Base-by-base conservation (phyloP, 1,140 invertebrate species). In the Pogonus chalceus region DNA sequence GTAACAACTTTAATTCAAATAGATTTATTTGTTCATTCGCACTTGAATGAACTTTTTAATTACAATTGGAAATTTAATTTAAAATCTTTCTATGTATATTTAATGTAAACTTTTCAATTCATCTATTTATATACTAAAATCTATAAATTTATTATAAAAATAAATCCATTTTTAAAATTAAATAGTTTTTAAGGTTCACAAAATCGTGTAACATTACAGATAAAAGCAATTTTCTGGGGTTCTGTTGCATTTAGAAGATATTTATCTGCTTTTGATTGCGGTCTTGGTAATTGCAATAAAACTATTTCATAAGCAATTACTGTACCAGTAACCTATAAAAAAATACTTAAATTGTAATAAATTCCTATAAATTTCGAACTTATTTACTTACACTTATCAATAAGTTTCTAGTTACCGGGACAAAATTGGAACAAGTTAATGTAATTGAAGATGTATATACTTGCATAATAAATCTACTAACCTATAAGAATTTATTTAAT, bases 341-440 rank as follows among this genome's bases (percentile, higher is more conserved):
- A 31, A 31, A 10, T 10, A 43, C 7, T 10, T 43, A 9, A n/a
- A n/a, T n/a, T n/a, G n/a, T n/a, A n/a, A n/a, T n/a, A n/a, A n/a
- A n/a, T n/a, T n/a, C n/a, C n/a, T n/a, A n/a, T 18, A 7, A 43
- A 10, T 43, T 43, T 43, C 37, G 9, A 43, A 43, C 7, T 43
- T 10, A 18, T 43, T 43, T 43, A 10, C 37, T 43, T 43, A 43
- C 37, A 43, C 37, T 43, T 43, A 43, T 43, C 18, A 43, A 18
- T 43, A 43, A 43, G 18, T 43, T 43, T 43, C 37, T 9, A 4
- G 37, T 43, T 7, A 43, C 37, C 4, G 37, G 18, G 18, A 43
- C 7, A 18, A 43, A 43, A 18, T 43, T 43, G 3, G 37, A 43
- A 18, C 37, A 7, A 10, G 37, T 43, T 18, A 43, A 43, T 18